phyloP scores from a whole-genome alignment of 2,888 invertebrate genomes.

The Julus scanicus region DNA sequence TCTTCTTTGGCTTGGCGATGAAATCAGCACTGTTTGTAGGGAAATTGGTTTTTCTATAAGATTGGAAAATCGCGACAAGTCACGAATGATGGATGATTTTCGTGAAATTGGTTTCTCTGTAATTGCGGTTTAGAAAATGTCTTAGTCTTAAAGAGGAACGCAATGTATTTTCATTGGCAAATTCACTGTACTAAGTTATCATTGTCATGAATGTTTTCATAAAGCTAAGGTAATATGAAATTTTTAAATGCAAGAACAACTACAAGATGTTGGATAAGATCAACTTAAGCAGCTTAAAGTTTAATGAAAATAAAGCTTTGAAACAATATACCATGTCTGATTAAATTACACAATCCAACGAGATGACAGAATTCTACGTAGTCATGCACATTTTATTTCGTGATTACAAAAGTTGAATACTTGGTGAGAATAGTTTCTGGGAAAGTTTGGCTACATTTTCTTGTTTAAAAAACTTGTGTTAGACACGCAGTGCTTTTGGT shows the following conservation, averaged over 20 bases:
- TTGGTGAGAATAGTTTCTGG: too few species aligned
- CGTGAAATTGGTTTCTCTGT: not conserved
- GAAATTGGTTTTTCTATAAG: not conserved
- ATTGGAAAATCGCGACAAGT: not conserved
- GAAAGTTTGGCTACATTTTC: too few species aligned
- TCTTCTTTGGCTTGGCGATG: not conserved
- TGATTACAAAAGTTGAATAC: too few species aligned
- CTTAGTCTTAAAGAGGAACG: not conserved
- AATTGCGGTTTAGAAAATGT: not conserved
- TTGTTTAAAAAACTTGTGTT: not conserved
- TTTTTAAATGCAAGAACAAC: too few species aligned
- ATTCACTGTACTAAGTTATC: not conserved
- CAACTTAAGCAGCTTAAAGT: too few species aligned
- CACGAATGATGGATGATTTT: conserved; percentile 21
- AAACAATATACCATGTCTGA: too few species aligned
- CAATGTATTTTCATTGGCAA: not conserved
- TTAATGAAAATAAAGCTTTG: too few species aligned
- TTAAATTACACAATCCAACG: too few species aligned
- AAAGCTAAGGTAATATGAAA: not conserved
- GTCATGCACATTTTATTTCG: too few species aligned
- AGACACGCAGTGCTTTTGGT: not conserved
- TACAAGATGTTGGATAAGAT: too few species aligned
- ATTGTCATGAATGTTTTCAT: not conserved
- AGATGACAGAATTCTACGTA: too few species aligned
- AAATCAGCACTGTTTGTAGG: not conserved